Percentiles rank a stretch among this genome's conserved stretches.
These are phyloP conservation scores for Thumatha senex DNA, from an alignment of 2,888 invertebrate species.

Conservation along the genomic window DNA sequence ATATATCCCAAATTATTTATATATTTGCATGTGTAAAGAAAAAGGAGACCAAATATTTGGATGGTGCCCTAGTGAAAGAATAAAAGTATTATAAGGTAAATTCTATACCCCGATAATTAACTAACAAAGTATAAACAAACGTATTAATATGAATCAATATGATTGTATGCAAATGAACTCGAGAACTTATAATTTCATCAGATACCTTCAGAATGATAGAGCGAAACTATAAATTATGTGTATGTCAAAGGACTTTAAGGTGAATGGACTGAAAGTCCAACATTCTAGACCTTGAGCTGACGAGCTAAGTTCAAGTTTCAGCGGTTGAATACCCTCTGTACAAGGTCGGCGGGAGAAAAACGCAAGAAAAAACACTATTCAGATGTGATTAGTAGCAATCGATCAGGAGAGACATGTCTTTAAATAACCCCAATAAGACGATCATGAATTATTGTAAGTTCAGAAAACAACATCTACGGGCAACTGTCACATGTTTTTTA, in stretches of 20 bases:
- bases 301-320: constrained; percentile 38
- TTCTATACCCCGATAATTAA: too few relatives aligned
- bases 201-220: too few relatives aligned
- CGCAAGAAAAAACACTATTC: constrained; percentile 11
- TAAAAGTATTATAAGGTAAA: too few relatives aligned
- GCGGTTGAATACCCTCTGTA: constrained; percentile 44
- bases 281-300: constrained; percentile 54
- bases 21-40: too few relatives aligned
- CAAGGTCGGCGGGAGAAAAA: constrained; percentile 44
- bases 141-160: too few relatives aligned
- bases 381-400: neutral
- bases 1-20: too few relatives aligned
- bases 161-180: too few relatives aligned
- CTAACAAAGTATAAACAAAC: too few relatives aligned
- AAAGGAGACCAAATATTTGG: too few relatives aligned
- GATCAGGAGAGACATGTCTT: neutral
- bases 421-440: neutral
- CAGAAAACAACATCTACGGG: neutral
- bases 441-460: neutral
- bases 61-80: too few relatives aligned
- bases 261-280: constrained; percentile 40
- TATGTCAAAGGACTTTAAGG: constrained; percentile 12
- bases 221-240: too few relatives aligned
- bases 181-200: too few relatives aligned
- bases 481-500: constrained; percentile 1